Percentiles rank a stretch among this genome's conserved stretches.
These are phyloP conservation scores for Chloromyia formosa DNA, from an alignment of 2,888 invertebrate genomes.

Conservation along the genomic window DNA sequence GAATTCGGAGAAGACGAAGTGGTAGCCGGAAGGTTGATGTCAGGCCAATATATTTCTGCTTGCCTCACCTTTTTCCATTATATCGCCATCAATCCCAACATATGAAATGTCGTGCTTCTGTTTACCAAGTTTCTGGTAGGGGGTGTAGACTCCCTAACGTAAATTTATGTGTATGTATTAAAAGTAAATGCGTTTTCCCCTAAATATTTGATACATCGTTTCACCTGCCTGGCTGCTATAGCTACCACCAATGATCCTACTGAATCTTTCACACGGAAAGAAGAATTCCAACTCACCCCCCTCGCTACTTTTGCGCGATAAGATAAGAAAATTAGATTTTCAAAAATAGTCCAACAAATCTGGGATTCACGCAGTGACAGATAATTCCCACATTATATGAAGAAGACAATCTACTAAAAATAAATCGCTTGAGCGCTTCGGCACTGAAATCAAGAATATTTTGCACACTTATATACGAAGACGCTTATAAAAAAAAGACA, in stretches of 20 bases:
- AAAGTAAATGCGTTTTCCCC: neutral
- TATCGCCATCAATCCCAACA: constrained; percentile 10
- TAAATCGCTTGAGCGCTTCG: constrained; percentile 4
- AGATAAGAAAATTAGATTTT: constrained; percentile 19
- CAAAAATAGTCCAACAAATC: constrained; percentile 17
- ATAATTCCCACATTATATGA: neutral
- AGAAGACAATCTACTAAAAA: constrained; percentile 9
- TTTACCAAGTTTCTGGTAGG: neutral
- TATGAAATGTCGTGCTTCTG: constrained; percentile 1
- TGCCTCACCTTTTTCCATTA: neutral
- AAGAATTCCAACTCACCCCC: neutral
- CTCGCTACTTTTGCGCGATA: neutral
- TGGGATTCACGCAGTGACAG: neutral
- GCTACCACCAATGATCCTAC: neutral
- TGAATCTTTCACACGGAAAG: neutral
- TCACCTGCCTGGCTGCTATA: neutral
- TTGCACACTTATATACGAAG: neutral
- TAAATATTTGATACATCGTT: no score
- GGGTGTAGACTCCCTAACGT: neutral
- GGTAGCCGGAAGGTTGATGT: neutral
- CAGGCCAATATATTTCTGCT: neutral
- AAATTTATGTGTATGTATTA: neutral
- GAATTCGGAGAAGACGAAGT: neutral
- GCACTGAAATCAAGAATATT: neutral
- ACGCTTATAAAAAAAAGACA: neutral